Conservation (phyloP, 2,888 invertebrate genomes). For the Odontocolon sp. region DNA sequence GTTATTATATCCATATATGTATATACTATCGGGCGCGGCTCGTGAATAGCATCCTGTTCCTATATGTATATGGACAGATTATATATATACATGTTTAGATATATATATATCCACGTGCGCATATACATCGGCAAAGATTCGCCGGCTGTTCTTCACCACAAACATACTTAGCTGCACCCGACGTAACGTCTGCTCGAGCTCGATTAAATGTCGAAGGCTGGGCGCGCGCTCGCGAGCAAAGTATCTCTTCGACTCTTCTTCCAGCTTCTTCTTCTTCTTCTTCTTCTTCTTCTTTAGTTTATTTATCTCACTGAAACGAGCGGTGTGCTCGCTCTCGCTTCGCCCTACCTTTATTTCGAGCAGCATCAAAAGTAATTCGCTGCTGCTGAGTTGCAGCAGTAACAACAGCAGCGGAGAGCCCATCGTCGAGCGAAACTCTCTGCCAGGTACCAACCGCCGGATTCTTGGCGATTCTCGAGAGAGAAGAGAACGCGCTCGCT, state of each 20-base stretch:
- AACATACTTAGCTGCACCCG: constrained; percentile 48
- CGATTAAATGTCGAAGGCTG: constrained; percentile 66
- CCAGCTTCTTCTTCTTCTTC: constrained; percentile 25
- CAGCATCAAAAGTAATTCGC: constrained; percentile 42
- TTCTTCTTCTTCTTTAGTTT: constrained; percentile 26
- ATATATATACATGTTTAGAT: no score
- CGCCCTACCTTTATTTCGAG: constrained; percentile 49
- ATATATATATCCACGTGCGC: constrained; percentile 47
- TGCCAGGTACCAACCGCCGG: constrained; percentile 45
- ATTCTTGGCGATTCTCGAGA: constrained; percentile 58
- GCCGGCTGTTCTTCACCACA: constrained; percentile 24
- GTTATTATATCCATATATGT: not conserved
- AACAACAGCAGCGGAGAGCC: constrained; percentile 36
- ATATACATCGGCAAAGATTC: constrained; percentile 33
- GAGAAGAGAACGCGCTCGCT: no score
- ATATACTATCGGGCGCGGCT: constrained; percentile 37
- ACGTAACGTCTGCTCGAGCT: constrained; percentile 47
- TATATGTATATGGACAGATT: no score
- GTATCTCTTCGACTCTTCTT: constrained; percentile 20
- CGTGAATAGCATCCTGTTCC: constrained; percentile 2
- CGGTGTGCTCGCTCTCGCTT: constrained; percentile 20
- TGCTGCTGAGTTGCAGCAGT: constrained; percentile 23
- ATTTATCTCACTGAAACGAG: constrained; percentile 45
- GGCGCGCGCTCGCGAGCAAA: constrained; percentile 42
- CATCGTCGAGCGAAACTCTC: constrained; percentile 62